These are phyloP conservation scores for Euproctis similis DNA, from an alignment of 2,888 invertebrate genomes.

Conservation along the genomic window DNA sequence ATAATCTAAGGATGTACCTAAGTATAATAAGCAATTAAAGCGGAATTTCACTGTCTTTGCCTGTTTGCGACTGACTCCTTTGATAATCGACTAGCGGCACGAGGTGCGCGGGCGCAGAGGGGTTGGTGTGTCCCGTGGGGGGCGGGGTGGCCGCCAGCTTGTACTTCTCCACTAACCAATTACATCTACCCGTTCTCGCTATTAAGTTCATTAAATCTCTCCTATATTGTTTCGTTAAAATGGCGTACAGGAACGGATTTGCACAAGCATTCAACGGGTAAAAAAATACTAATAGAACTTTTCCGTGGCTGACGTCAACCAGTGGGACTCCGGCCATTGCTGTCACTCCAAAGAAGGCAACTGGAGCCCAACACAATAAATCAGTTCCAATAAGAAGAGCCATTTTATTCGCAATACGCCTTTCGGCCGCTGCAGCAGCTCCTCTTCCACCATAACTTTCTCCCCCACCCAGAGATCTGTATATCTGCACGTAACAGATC, in stretches of 20 bases:
- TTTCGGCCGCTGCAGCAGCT: constrained; percentile 79
- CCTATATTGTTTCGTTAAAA: constrained; percentile 90
- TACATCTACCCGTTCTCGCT: constrained; percentile 75
- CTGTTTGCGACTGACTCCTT: constrained; percentile 42
- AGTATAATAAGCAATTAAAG: constrained; percentile 40
- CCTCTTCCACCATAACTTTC: constrained; percentile 78
- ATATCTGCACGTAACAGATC: constrained; percentile 90
- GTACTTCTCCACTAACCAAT: constrained; percentile 58
- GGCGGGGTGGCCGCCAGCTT: constrained; percentile 61
- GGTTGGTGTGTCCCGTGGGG: constrained; percentile 60
- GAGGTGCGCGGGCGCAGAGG: constrained; percentile 47
- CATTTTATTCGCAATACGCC: constrained; percentile 91
- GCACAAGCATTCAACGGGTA: constrained; percentile 94
- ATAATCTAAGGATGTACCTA: constrained; percentile 16
- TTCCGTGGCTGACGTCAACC: constrained; percentile 87
- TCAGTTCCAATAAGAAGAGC: constrained; percentile 91
- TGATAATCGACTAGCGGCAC: constrained; percentile 57
- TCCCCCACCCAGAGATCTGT: constrained; percentile 84
- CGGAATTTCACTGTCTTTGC: constrained; percentile 50
- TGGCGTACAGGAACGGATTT: constrained; percentile 94
- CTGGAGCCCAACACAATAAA: constrained; percentile 90
- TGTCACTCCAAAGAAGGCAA: constrained; percentile 91
- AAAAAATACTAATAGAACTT: constrained; percentile 90
- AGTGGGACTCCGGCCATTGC: constrained; percentile 89
- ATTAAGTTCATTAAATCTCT: constrained; percentile 82